Base-by-base conservation (phyloP, 2,113 vertebrate species). In the Nothocercus julius region DNA sequence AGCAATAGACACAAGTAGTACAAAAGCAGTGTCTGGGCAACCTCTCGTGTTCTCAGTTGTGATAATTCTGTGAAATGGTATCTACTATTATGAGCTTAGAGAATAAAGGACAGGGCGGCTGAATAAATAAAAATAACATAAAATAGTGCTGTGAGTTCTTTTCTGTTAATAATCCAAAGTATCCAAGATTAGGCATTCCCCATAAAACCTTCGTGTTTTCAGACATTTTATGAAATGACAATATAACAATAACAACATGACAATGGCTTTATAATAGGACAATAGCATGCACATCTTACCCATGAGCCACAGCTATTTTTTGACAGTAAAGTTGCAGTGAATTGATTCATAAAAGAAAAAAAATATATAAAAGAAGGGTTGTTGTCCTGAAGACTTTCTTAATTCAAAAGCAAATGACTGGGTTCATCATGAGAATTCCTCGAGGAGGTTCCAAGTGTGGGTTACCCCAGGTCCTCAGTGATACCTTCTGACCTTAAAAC, bases 101-200 rank as follows among this genome's bases (percentile, higher is more conserved):
- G 64, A 81, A 78, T 24, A 95, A 84, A 92, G 61, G 51, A 68
- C 81, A 92, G 53, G 22, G 70, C 58, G 70, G 67, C 28, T 95
- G 93, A 62, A 90, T 85, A 91, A 93, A 96, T 88, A 74, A 77
- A 94, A 95, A 66, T 34, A 90, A 30, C 87, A 91, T 53, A 20
- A 91, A 87, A 59, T 36, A 61, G 30, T 85, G 85, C 87, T 40
- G 72, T 0, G 1, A 80, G 72, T n/a, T 72, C 87, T 87, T 93
- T 93, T 82, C 79, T 70, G 63, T 91, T 85, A 77, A 80, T 87
- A 90, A 91, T 91, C 85, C 85, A 59, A 67, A 77, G 20, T 47
- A 85, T 30, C 79, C 3, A 9, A 70, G 85, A 93, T 95, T 80
- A 93, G 61, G 87, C 16, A 5, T 91, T 93, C 90, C 79, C 87